Base-by-base conservation (phyloP, 2,888 invertebrate species). In the Erannis defoliaria region DNA sequence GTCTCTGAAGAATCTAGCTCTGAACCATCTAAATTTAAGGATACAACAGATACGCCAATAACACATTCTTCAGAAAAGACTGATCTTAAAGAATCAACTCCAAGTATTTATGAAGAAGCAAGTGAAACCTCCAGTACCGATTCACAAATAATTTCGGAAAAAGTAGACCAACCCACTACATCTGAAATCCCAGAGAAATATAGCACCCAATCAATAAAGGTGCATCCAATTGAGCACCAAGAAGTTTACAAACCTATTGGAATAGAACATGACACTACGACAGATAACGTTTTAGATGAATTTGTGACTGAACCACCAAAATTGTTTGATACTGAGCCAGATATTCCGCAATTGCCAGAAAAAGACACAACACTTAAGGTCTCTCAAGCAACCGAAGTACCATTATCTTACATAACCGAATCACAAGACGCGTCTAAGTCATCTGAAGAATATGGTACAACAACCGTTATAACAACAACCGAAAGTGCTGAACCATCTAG, bases 41-140 rank as follows among this genome's bases (percentile, higher is more conserved):
- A 23, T 43, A 42, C 35, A 8, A 23, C 23, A 21, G 64, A 64
- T 10, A 29, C 35, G 35, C 16, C 53, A 26, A 40, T 18, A 16
- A 62, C 55, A 19, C 54, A 62, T 43, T 42, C 35, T 51, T 42
- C 59, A n/a, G 57, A 60, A 35, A 40, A 42, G 31, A n/a, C 37
- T 1, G 31, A 43, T 8, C 3, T 21, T 6, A 51, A 61, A 49
- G 55, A 53, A n/a, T 35, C 29, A n/a, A 48, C 55, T 35, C 40
- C 58, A 46, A 49, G 19, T 23, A 19, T 35, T 29, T 38, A 57
- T 21, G 55, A 64, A 48, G 57, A 46, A 8, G 37, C 38, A 48
- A 46, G 55, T 18, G 57, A 42, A 57, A 38, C 33, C n/a, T 16
- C 42, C 26, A 42, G 54, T 19, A 29, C 38, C 38, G 54, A 54